phyloP scores from a whole-genome alignment of 2,888 invertebrate genomes.

The Geophilus truncorum region DNA sequence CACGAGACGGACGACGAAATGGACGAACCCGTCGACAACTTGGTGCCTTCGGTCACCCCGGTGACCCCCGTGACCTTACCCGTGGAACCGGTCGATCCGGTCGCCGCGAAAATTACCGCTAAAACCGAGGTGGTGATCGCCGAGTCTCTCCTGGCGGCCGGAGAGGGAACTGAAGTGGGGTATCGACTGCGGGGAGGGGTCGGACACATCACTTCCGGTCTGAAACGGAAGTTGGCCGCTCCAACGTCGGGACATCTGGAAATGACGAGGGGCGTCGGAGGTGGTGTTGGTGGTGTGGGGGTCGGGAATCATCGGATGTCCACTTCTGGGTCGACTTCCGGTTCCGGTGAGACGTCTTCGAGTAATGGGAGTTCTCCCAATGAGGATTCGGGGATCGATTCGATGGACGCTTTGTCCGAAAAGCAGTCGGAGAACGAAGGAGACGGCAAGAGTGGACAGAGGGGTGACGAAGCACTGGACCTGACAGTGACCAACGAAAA shows the following conservation, averaged over 20 bases:
- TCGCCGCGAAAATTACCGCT: neutral
- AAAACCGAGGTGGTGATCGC: neutral
- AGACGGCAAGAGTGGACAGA: neutral
- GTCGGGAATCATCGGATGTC: neutral
- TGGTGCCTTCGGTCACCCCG: neutral
- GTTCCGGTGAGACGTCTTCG: neutral
- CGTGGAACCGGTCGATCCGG: neutral
- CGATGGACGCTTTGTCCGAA: constrained; percentile 89
- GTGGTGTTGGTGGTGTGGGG: neutral
- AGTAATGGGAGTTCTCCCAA: constrained; percentile 56
- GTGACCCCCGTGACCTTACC: neutral
- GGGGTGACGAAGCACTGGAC: no score
- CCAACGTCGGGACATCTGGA: neutral
- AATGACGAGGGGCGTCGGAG: neutral
- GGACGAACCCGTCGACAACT: constrained; percentile 34
- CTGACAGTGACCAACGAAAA: no score
- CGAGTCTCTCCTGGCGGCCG: neutral
- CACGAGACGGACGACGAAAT: constrained; percentile 33
- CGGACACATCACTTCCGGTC: neutral
- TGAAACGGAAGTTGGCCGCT: neutral
- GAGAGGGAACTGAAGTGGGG: neutral
- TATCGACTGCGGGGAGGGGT: neutral
- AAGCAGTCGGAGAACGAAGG: constrained; percentile 51
- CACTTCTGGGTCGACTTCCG: no score
- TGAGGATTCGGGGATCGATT: constrained; percentile 86